These are phyloP conservation scores for Frieseomelitta varia DNA, from an alignment of 1,140 invertebrate species.

Conservation along the genomic window DNA sequence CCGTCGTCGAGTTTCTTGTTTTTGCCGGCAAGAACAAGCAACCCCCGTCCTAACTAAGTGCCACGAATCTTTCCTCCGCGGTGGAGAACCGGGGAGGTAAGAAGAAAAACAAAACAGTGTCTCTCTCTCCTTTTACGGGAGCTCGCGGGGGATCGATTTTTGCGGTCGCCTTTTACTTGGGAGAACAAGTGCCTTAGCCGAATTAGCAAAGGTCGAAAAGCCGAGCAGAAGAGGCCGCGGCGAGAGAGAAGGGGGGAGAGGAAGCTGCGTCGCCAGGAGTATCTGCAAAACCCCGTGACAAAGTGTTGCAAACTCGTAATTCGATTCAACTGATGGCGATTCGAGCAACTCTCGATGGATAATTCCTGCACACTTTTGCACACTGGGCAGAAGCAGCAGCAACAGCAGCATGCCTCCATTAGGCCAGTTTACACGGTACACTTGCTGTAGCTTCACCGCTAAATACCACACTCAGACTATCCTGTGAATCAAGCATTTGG, in stretches of 20 bases:
- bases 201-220: slow-evolving; percentile 3
- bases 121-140: background rate
- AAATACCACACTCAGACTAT: slow-evolving; percentile 51
- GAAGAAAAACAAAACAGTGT: background rate
- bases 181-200: background rate
- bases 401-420: slow-evolving; percentile 41
- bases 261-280: background rate
- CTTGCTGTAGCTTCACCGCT: slow-evolving; percentile 27
- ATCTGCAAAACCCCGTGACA: slow-evolving; percentile 27
- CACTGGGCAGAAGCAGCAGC: too few relatives aligned
- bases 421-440: slow-evolving; percentile 52
- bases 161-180: background rate
- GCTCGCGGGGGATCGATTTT: background rate
- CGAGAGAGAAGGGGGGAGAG: background rate
- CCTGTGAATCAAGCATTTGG: slow-evolving; percentile 50
- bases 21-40: slow-evolving; percentile 23
- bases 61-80: slow-evolving; percentile 19
- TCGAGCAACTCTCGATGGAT: slow-evolving; percentile 35
- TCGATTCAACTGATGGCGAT: slow-evolving; percentile 33
- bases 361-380: slow-evolving; percentile 31
- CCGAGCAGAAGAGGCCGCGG: background rate
- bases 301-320: slow-evolving; percentile 57
- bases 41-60: slow-evolving; percentile 25
- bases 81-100: background rate
- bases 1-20: slow-evolving; percentile 10